Conservation (phyloP, 2,797 vertebrate species). For the Thamnophis elegans region DNA sequence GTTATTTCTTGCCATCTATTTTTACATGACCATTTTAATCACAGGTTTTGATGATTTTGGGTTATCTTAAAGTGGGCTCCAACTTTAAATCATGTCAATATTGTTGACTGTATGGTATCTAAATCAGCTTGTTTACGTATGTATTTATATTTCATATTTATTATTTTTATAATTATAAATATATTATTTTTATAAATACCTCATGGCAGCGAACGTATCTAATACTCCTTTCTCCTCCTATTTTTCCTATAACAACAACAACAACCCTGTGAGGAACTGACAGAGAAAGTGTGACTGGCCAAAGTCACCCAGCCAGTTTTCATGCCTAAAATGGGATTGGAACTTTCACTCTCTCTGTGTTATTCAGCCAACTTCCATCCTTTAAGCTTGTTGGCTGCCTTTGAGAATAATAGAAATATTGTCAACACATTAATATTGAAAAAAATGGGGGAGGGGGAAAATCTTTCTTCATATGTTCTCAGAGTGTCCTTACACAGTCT, state of each 20-base stretch:
- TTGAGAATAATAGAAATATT: background rate
- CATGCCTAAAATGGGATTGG: background rate
- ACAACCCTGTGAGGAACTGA: background rate
- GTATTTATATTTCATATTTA: background rate
- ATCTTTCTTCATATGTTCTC: background rate
- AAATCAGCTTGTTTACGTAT: background rate
- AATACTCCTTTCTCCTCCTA: background rate
- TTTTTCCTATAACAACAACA: background rate
- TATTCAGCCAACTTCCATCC: background rate
- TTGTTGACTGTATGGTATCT: background rate
- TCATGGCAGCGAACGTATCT: background rate
- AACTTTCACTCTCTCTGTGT: background rate
- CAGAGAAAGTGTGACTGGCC: background rate
- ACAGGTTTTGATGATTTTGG: background rate
- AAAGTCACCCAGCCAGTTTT: background rate
- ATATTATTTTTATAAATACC: background rate
- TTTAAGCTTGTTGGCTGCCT: background rate
- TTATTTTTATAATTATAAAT: no score
- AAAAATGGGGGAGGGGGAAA: background rate
- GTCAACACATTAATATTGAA: background rate
- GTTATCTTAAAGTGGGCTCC: background rate
- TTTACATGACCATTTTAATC: background rate
- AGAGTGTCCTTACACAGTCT: background rate
- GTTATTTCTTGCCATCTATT: background rate
- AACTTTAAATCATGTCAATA: background rate